Evolutionary conservation across 2,888 invertebrate species (phyloP).

Genomic region (Gortyna flavago): DNA sequence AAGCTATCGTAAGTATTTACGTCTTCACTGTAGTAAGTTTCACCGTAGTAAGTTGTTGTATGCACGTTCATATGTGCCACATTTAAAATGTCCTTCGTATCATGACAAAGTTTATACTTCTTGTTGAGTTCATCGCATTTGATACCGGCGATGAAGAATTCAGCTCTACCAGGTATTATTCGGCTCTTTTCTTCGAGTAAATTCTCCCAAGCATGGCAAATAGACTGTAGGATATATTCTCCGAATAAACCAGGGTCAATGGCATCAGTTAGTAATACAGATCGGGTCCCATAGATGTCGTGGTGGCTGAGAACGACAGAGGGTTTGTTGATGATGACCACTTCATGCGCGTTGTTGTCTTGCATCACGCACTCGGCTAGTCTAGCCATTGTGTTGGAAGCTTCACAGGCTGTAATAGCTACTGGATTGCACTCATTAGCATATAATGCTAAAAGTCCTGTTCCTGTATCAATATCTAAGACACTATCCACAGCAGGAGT

Average conservation of each 20-base stretch:
- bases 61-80: constrained; percentile 47
- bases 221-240: constrained; percentile 86
- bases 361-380: constrained; percentile 50
- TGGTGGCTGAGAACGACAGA: constrained; percentile 23
- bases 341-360: constrained; percentile 44
- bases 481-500: constrained; percentile 48
- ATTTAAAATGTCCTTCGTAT: constrained; percentile 37
- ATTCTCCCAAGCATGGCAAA: constrained; percentile 91
- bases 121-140: constrained; percentile 43
- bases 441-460: constrained; percentile 90
- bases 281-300: constrained; percentile 36
- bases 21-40: constrained; percentile 55
- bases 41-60: constrained; percentile 23
- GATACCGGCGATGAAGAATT: constrained; percentile 51
- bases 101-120: constrained; percentile 37
- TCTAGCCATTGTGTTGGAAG: constrained; percentile 34
- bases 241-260: constrained; percentile 57
- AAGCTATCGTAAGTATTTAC: constrained; percentile 49
- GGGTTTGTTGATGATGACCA: constrained; percentile 41
- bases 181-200: constrained; percentile 32
- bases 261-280: constrained; percentile 49
- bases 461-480: constrained; percentile 47
- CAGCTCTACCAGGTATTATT: constrained; percentile 55
- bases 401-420: constrained; percentile 43
- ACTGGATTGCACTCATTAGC: constrained; percentile 87